Conservation (phyloP, 2,113 vertebrate species). For the Eidolon helvum region DNA sequence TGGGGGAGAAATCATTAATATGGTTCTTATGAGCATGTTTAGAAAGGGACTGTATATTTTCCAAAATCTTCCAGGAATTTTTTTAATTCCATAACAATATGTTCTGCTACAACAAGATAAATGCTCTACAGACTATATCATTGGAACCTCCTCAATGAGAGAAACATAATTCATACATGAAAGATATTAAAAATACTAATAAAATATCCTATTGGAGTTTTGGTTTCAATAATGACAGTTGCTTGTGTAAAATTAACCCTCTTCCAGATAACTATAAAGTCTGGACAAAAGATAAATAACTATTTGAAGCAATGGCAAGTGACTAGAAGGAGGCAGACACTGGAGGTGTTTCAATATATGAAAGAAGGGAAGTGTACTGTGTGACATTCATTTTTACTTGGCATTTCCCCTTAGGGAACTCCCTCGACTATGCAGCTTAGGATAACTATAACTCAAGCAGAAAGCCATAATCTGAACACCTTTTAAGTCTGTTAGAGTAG, state of each 20-base stretch:
- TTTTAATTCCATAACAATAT: background rate
- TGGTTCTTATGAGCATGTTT: background rate
- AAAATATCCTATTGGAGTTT: background rate
- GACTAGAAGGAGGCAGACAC: background rate
- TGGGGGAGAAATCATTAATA: background rate
- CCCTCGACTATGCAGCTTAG: background rate
- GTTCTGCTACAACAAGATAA: background rate
- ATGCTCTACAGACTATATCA: background rate
- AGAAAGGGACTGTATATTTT: background rate
- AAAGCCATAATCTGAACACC: background rate
- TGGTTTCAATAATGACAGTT: background rate
- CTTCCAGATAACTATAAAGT: background rate
- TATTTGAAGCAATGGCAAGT: background rate
- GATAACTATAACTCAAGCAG: background rate
- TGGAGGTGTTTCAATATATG: background rate
- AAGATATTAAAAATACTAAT: background rate
- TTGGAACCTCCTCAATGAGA: background rate
- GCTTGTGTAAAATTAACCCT: background rate
- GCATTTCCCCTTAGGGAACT: background rate
- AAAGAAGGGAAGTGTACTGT: background rate
- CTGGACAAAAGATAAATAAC: background rate
- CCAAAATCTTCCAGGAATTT: background rate
- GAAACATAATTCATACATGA: background rate
- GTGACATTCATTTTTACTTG: background rate
- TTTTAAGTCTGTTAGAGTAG: background rate